These are phyloP conservation scores for Drosophila vallismaia DNA, from an alignment of 2,888 invertebrate genomes.

Conservation along the genomic window DNA sequence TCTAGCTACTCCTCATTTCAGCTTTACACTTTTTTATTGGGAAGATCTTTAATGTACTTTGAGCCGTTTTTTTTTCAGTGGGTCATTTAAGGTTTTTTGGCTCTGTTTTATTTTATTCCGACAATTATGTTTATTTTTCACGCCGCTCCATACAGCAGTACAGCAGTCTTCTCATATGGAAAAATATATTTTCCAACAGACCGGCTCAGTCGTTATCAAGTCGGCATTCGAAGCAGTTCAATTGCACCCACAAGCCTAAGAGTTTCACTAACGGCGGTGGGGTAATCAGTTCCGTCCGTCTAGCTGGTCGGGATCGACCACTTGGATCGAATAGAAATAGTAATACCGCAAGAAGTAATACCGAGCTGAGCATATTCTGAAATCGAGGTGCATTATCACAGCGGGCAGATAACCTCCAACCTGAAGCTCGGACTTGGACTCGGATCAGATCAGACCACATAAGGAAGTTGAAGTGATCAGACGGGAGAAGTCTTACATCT, in stretches of 20 bases:
- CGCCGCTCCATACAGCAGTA: slow-evolving; percentile 20
- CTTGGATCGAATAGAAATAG: slow-evolving; percentile 7
- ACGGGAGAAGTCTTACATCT: not conserved
- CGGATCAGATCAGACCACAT: slow-evolving; percentile 25
- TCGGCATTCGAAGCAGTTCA: slow-evolving; percentile 65
- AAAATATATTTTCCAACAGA: slow-evolving; percentile 42
- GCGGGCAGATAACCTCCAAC: slow-evolving; percentile 39
- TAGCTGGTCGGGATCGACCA: slow-evolving; percentile 2
- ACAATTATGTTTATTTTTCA: slow-evolving; percentile 32
- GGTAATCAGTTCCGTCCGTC: slow-evolving; percentile 1
- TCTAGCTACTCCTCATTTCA: too few species aligned
- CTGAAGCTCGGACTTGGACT: slow-evolving; percentile 18
- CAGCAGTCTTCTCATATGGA: slow-evolving; percentile 40
- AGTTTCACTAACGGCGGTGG: not conserved
- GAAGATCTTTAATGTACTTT: not conserved
- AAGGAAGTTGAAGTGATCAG: slow-evolving; percentile 29
- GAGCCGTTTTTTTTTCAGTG: slow-evolving; percentile 55
- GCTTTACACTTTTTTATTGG: too few species aligned
- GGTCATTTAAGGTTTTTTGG: slow-evolving; percentile 34
- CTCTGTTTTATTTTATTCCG: slow-evolving; percentile 45
- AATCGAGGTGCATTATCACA: slow-evolving; percentile 23
- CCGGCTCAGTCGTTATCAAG: slow-evolving; percentile 73
- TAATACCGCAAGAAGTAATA: slow-evolving; percentile 1
- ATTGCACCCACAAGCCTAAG: slow-evolving; percentile 17
- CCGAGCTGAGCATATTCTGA: not conserved